phyloP scores from a whole-genome alignment of 2,888 invertebrate species.

The Apeira syringaria region DNA sequence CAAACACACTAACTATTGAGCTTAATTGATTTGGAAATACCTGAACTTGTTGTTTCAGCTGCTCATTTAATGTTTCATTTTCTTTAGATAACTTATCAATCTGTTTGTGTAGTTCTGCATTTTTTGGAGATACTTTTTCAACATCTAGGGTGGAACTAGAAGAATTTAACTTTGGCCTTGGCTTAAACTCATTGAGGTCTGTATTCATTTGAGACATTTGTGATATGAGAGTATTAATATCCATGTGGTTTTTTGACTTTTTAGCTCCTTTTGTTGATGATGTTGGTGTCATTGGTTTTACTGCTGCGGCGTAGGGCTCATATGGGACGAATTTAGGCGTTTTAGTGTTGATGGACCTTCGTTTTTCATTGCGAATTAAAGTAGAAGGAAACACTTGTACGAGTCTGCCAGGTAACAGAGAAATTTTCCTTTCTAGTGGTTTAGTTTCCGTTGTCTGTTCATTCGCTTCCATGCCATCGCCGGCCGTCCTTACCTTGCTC shows the following conservation, averaged over 20 bases:
- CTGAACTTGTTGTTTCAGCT: slow-evolving; percentile 93
- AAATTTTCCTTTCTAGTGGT: slow-evolving; percentile 44
- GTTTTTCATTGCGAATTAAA: slow-evolving; percentile 82
- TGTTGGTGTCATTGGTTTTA: slow-evolving; percentile 88
- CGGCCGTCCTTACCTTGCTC: slow-evolving; percentile 85
- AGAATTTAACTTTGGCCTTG: slow-evolving; percentile 63
- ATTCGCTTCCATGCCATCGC: slow-evolving; percentile 91
- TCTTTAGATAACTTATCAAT: slow-evolving; percentile 86
- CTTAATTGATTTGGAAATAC: slow-evolving; percentile 58
- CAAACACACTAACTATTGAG: no score
- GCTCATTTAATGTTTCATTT: slow-evolving; percentile 89
- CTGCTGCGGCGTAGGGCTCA: slow-evolving; percentile 94
- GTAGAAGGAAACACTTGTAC: slow-evolving; percentile 84
- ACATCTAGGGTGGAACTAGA: slow-evolving; percentile 42
- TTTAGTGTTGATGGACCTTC: slow-evolving; percentile 80
- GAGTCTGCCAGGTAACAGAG: slow-evolving; percentile 51
- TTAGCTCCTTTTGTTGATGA: slow-evolving; percentile 64
- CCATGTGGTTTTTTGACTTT: slow-evolving; percentile 83
- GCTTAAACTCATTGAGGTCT: slow-evolving; percentile 84
- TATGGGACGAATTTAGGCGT: slow-evolving; percentile 94
- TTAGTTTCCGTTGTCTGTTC: slow-evolving; percentile 46
- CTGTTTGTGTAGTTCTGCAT: slow-evolving; percentile 82
- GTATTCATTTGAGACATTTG: slow-evolving; percentile 89
- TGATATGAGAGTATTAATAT: slow-evolving; percentile 86
- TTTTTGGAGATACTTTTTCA: slow-evolving; percentile 61